Percentiles rank a stretch among this genome's conserved stretches.
Conservation (phyloP, 2,797 vertebrate species). For the Denticeps clupeoides region DNA sequence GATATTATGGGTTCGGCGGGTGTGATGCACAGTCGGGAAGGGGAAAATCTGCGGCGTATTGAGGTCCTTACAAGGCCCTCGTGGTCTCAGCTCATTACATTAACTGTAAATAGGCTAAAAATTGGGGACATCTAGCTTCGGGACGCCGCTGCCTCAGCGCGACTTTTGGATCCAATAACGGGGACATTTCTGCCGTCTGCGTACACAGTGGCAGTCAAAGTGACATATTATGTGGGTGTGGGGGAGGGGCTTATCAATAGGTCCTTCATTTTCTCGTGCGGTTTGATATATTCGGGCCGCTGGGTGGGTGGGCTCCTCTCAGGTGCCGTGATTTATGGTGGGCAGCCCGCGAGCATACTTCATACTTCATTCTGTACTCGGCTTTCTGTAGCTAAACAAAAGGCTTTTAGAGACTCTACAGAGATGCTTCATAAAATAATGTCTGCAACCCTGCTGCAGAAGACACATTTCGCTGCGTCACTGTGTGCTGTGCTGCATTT, state of each 20-base stretch:
- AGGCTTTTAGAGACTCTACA: too few relatives aligned
- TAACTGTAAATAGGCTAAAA: constrained; percentile 37
- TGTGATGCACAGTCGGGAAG: constrained; percentile 10
- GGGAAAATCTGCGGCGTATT: constrained; percentile 10
- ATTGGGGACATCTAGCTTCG: not conserved
- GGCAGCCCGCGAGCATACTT: not conserved
- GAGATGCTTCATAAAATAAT: too few relatives aligned
- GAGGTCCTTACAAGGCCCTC: constrained; percentile 29
- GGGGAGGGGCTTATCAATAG: constrained; percentile 2
- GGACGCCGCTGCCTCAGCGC: not conserved
- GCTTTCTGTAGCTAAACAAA: not conserved
- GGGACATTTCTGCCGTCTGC: constrained; percentile 3
- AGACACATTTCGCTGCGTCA: too few relatives aligned
- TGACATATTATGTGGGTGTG: constrained; percentile 2
- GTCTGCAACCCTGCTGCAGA: too few relatives aligned
- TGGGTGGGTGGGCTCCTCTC: not conserved
- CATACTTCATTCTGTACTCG: not conserved
- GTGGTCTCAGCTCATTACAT: constrained; percentile 42
- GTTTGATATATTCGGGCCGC: constrained; percentile 4
- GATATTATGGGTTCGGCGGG: constrained; percentile 3
- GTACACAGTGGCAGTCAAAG: constrained; percentile 4
- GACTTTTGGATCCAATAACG: not conserved
- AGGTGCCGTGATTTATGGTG: not conserved
- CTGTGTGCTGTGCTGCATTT: too few relatives aligned
- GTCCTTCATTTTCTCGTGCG: not conserved